Percentiles rank a stretch among this genome's conserved stretches.
phyloP scores from a whole-genome alignment of 92 coral and sea anemone species.

The Blastomussa wellsi region DNA sequence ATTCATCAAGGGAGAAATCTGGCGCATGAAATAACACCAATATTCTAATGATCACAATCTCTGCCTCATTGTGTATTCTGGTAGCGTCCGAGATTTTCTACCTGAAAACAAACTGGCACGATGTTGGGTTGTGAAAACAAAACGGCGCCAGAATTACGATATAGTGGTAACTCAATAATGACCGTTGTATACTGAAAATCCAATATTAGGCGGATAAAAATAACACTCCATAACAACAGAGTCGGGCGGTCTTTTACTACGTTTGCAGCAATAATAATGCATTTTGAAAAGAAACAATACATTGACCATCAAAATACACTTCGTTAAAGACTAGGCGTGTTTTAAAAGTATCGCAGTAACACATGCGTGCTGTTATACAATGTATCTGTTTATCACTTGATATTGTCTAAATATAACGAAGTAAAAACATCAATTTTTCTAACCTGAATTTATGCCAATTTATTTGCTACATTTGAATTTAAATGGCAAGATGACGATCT shows the following conservation, averaged over 20 bases:
- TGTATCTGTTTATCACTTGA: background rate
- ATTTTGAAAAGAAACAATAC: background rate
- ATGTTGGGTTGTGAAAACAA: slow-evolving; percentile 5
- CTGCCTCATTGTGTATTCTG: slow-evolving; percentile 26
- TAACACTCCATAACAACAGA: background rate
- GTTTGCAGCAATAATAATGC: background rate
- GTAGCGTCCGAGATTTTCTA: slow-evolving; percentile 10
- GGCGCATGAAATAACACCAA: slow-evolving; percentile 16
- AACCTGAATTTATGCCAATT: background rate
- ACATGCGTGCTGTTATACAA: background rate
- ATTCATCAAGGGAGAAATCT: background rate
- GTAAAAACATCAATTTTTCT: background rate
- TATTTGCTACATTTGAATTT: background rate
- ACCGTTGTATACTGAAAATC: background rate
- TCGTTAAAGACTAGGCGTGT: background rate
- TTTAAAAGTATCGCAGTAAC: background rate
- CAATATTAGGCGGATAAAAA: slow-evolving; percentile 21
- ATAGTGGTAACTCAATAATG: slow-evolving; percentile 2
- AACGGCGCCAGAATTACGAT: slow-evolving; percentile 19
- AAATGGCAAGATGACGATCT: background rate
- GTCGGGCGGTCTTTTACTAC: background rate
- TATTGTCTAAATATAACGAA: background rate
- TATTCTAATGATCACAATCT: slow-evolving; percentile 13
- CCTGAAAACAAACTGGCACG: slow-evolving; percentile 7
- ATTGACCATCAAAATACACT: background rate